Conservation (phyloP, 2,888 invertebrate genomes). For the Amiota mariae region DNA sequence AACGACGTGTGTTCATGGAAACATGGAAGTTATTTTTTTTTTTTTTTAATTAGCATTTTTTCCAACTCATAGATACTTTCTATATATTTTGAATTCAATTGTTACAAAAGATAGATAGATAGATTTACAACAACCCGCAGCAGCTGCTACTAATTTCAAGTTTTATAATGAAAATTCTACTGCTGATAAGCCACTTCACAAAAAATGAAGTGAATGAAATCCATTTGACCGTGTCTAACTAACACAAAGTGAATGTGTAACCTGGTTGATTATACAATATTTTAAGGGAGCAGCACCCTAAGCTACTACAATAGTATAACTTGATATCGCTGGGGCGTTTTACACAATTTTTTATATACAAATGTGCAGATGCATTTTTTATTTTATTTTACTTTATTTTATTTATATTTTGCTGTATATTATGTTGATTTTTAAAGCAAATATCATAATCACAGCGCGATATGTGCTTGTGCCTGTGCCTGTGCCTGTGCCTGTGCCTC, state of each 20-base stretch:
- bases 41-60: slow-evolving; percentile 11
- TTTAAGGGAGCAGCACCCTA: too few relatives aligned
- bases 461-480: neutral
- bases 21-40: slow-evolving; percentile 1
- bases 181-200: slow-evolving; percentile 9
- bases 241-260: neutral
- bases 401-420: slow-evolving; percentile 13
- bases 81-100: slow-evolving; percentile 44
- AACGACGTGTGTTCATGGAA: neutral
- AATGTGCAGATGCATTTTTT: slow-evolving; percentile 36
- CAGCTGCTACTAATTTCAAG: slow-evolving; percentile 8
- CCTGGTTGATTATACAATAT: neutral
- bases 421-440: slow-evolving; percentile 54
- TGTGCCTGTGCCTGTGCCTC: neutral
- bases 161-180: neutral
- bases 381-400: slow-evolving; percentile 22
- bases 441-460: slow-evolving; percentile 60
- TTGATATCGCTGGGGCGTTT: too few relatives aligned
- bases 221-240: slow-evolving; percentile 7
- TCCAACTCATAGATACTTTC: slow-evolving; percentile 12
- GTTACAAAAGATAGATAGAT: slow-evolving; percentile 47
- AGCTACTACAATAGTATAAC: too few relatives aligned
- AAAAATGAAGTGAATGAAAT: neutral
- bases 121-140: slow-evolving; percentile 53
- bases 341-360: neutral